Conservation (phyloP, 2,113 vertebrate genomes). For the Hypocryptadius cinnamomeus region DNA sequence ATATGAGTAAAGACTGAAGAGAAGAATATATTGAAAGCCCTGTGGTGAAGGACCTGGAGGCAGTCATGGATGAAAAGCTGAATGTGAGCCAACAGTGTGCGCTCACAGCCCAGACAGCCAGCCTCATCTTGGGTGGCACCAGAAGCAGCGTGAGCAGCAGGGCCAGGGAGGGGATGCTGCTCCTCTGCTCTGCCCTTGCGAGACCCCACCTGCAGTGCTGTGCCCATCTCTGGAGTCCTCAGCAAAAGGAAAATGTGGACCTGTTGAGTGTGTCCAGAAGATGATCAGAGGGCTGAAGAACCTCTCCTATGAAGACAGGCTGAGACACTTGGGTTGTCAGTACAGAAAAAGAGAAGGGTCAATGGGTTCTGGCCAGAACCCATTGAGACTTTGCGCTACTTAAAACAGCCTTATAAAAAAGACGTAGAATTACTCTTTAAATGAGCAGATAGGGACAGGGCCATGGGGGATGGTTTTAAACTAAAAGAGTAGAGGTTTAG, state of each 20-base stretch:
- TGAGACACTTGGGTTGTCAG: neutral
- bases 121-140: neutral
- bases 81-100: neutral
- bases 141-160: accelerated
- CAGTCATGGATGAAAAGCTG: neutral
- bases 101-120: neutral
- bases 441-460: neutral
- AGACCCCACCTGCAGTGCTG: neutral
- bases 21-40: neutral
- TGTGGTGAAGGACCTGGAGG: neutral
- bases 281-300: neutral
- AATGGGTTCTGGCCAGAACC: neutral
- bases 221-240: accelerated
- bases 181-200: neutral
- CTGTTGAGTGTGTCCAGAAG: no score
- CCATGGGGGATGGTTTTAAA: neutral
- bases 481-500: neutral
- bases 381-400: neutral
- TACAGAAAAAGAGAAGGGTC: neutral
- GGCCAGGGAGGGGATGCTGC: neutral
- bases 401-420: neutral
- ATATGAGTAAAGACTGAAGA: neutral
- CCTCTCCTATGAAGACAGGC: neutral
- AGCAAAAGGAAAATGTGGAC: neutral
- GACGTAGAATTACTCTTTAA: neutral